Conservation (phyloP, 1,140 invertebrate genomes). For the Cherax destructor region DNA sequence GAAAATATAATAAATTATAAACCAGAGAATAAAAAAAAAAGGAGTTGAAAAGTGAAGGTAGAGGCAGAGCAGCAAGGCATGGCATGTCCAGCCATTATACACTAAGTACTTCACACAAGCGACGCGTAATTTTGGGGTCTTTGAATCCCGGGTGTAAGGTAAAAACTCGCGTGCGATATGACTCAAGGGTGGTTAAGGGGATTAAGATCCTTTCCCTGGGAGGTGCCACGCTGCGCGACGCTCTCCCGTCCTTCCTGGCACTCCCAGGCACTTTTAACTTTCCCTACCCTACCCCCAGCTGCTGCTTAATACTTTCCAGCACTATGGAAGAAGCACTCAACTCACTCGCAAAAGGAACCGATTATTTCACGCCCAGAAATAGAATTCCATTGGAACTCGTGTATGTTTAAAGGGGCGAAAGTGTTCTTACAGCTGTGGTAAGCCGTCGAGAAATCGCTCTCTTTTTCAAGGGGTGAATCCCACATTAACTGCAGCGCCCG, state of each 20-base stretch:
- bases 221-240: conserved; percentile 48
- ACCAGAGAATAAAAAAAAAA: too few species aligned
- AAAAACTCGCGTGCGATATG: conserved; percentile 58
- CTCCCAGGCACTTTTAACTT: background rate
- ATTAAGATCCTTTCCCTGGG: conserved; percentile 45
- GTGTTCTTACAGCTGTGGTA: background rate
- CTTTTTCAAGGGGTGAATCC: conserved; percentile 55
- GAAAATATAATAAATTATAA: too few species aligned
- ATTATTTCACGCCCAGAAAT: too few species aligned
- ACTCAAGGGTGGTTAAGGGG: conserved; percentile 60
- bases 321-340: background rate
- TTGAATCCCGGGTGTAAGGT: conserved; percentile 38
- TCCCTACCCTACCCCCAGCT: background rate
- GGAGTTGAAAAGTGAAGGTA: background rate
- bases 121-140: conserved; percentile 32
- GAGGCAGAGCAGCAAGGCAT: conserved; percentile 5
- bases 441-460: conserved; percentile 31
- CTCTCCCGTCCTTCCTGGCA: background rate
- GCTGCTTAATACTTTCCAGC: background rate
- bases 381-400: background rate
- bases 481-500: conserved; percentile 42
- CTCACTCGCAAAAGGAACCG: too few species aligned
- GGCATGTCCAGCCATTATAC: conserved; percentile 58
- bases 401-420: background rate
- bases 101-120: conserved; percentile 40